Evolutionary conservation across 2,888 invertebrate genomes (phyloP).

Genomic region (Pseudeuparius sepicola): DNA sequence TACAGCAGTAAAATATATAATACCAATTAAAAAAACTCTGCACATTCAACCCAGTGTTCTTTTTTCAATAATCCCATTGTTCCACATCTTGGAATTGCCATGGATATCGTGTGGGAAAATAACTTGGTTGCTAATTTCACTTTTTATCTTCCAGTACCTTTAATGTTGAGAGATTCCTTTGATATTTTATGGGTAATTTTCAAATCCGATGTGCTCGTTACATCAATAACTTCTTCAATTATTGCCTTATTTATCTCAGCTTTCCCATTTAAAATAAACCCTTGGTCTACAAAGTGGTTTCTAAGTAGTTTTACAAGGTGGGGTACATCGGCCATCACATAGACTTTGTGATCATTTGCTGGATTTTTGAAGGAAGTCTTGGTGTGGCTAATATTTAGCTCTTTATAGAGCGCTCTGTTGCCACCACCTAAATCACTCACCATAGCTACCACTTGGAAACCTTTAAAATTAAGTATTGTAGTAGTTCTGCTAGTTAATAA

Average conservation of each 20-base stretch:
- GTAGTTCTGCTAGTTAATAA: too few species aligned
- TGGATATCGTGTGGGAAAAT: slow-evolving; percentile 18
- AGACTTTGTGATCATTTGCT: slow-evolving; percentile 16
- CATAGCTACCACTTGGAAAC: slow-evolving; percentile 18
- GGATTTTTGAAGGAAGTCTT: slow-evolving; percentile 17
- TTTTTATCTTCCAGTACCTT: slow-evolving; percentile 16
- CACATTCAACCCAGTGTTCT: too few species aligned
- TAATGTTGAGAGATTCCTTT: slow-evolving; percentile 17
- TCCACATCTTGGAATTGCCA: slow-evolving; percentile 14
- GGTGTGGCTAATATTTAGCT: slow-evolving; percentile 12
- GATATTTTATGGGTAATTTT: slow-evolving; percentile 21
- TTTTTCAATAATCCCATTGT: too few species aligned
- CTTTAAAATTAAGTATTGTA: too few species aligned
- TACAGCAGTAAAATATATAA: too few species aligned
- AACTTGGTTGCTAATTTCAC: slow-evolving; percentile 18
- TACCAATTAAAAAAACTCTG: slow-evolving; percentile 11
- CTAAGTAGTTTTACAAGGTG: slow-evolving; percentile 22
- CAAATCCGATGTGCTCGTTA: slow-evolving; percentile 17
- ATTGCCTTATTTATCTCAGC: too few species aligned
- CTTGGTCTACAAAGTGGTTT: slow-evolving; percentile 23
- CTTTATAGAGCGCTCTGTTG: slow-evolving; percentile 17
- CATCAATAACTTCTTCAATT: slow-evolving; percentile 7
- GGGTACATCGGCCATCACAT: slow-evolving; percentile 22
- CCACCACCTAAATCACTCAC: slow-evolving; percentile 22
- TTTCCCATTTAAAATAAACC: slow-evolving; percentile 19